Conservation (phyloP, 2,113 vertebrate species). For the Nesogale talazaci region DNA sequence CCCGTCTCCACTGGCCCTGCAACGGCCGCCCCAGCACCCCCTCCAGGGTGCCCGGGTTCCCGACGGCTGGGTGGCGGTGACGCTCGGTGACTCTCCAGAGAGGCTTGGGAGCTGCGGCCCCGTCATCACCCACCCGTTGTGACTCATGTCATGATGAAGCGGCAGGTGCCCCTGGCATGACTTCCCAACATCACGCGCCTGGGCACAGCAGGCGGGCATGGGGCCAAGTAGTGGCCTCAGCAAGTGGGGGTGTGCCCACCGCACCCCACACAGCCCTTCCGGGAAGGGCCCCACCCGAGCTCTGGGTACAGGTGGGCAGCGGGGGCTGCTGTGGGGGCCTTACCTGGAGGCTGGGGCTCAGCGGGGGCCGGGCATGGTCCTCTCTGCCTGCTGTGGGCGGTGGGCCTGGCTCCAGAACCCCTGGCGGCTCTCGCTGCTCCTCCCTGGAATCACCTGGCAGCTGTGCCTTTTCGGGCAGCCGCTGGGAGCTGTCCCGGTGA, state of each 20-base stretch:
- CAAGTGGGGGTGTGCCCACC: neutral
- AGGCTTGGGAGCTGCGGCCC: neutral
- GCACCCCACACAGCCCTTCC: neutral
- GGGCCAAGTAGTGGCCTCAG: neutral
- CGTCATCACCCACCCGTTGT: neutral
- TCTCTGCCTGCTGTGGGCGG: neutral
- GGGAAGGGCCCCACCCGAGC: neutral
- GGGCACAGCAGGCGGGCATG: neutral
- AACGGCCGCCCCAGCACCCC: neutral
- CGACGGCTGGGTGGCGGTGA: neutral
- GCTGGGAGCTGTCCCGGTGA: neutral
- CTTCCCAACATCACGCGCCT: neutral
- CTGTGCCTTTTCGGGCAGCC: neutral
- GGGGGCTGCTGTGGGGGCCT: neutral
- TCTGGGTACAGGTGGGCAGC: neutral
- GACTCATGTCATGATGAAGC: conserved; percentile 35
- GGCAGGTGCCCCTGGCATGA: neutral
- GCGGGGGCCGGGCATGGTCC: neutral
- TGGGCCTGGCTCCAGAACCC: neutral
- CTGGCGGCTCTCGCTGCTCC: neutral
- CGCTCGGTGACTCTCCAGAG: neutral
- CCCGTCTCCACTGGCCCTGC: neutral
- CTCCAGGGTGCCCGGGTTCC: neutral
- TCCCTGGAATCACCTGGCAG: conserved; percentile 12
- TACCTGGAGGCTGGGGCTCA: conserved; percentile 54